Conservation (phyloP, 2,797 vertebrate genomes). For the Okamejei kenojei region DNA sequence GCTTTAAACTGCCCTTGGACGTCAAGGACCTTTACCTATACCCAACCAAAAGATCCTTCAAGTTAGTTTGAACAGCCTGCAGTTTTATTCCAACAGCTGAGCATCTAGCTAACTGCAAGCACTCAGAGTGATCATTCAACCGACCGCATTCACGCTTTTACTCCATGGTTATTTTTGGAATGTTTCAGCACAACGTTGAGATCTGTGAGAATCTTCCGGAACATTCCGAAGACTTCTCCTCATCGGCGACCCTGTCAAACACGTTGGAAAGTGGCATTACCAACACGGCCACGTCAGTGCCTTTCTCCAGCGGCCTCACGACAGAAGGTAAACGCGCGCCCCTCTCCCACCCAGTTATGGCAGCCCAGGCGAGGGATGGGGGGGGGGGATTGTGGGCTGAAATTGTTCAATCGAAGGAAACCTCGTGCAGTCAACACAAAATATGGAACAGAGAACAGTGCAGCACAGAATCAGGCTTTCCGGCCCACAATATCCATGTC, state of each 20-base stretch:
- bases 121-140: background rate
- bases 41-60: no score
- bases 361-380: no score
- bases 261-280: constrained; percentile 46
- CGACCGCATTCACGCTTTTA: background rate
- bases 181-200: constrained; percentile 62
- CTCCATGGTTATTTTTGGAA: constrained; percentile 38
- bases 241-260: constrained; percentile 49
- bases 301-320: constrained; percentile 56
- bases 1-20: background rate
- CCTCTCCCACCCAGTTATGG: background rate
- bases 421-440: background rate
- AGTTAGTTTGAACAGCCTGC: background rate
- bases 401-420: background rate
- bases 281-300: constrained; percentile 53
- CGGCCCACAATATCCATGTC: no score
- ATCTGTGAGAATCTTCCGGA: constrained; percentile 71
- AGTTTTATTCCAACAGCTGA: background rate
- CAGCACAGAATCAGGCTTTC: no score
- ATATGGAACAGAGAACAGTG: no score
- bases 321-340: constrained; percentile 64
- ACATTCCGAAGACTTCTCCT: constrained; percentile 51
- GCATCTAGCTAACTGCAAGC: background rate
- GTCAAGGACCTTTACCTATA: background rate
- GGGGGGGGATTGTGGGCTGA: background rate